phyloP scores from a whole-genome alignment of 2,888 invertebrate species.

The Andrena bucephala region DNA sequence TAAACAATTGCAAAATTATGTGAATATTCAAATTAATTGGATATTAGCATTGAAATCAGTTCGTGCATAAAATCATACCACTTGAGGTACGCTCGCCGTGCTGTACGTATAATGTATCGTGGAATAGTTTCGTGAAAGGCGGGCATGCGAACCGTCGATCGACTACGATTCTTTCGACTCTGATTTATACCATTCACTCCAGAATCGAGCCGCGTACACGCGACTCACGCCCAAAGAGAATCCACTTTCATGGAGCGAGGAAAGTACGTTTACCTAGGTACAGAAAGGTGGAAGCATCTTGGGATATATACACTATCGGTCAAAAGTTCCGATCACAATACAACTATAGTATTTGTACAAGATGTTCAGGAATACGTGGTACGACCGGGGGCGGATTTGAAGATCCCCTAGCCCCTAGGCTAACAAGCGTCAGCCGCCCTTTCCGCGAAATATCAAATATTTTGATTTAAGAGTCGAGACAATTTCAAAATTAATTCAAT shows the following conservation, averaged over 20 bases:
- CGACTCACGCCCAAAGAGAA: conserved; percentile 46
- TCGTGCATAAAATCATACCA: conserved; percentile 16
- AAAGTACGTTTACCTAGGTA: conserved; percentile 77
- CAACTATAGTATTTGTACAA: too few species aligned
- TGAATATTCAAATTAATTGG: not conserved
- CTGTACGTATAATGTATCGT: not conserved
- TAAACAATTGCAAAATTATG: not conserved
- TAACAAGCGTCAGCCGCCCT: too few species aligned
- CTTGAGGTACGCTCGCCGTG: not conserved
- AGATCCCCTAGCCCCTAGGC: too few species aligned
- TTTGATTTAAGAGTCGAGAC: too few species aligned
- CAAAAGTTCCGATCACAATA: not conserved
- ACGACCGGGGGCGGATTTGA: too few species aligned
- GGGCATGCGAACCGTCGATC: conserved; percentile 30
- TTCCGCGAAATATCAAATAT: too few species aligned
- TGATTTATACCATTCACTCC: conserved; percentile 43
- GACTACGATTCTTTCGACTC: conserved; percentile 22
- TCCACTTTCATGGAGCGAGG: conserved; percentile 73
- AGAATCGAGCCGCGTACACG: conserved; percentile 36
- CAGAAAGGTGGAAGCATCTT: conserved; percentile 60
- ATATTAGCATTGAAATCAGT: conserved; percentile 3
- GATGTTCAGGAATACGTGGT: too few species aligned
- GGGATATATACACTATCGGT: not conserved
- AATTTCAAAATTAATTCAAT: too few species aligned
- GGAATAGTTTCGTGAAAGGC: conserved; percentile 47